Conservation (phyloP, 2,888 invertebrate species). For the Trichogramma dendrolimi region DNA sequence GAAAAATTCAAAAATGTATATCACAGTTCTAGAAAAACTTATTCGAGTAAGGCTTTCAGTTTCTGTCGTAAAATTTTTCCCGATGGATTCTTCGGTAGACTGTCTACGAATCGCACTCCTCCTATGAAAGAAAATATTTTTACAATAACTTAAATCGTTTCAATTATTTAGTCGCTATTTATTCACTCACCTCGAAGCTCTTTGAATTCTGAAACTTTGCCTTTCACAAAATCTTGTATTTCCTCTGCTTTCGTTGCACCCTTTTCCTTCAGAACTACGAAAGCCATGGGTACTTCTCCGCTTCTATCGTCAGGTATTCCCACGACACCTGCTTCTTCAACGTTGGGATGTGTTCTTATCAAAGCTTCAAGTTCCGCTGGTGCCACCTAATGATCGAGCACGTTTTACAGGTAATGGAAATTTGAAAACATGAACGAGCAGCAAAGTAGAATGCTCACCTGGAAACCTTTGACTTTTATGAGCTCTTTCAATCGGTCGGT, state of each 20-base stretch:
- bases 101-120: constrained; percentile 53
- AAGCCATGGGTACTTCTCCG: constrained; percentile 76
- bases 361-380: constrained; percentile 83
- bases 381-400: constrained; percentile 62
- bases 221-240: constrained; percentile 61
- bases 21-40: too few species aligned
- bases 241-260: constrained; percentile 55
- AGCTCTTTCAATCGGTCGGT: constrained; percentile 59
- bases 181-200: constrained; percentile 53
- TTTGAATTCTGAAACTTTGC: constrained; percentile 73
- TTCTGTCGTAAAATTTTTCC: constrained; percentile 56
- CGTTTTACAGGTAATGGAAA: background rate
- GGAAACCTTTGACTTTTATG: constrained; percentile 54
- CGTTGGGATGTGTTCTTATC: constrained; percentile 66
- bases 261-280: constrained; percentile 60
- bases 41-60: constrained; percentile 34
- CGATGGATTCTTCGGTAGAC: constrained; percentile 54
- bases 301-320: constrained; percentile 65
- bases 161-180: background rate
- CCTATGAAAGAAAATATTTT: constrained; percentile 36
- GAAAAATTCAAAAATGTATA: too few species aligned
- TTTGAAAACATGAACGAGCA: background rate
- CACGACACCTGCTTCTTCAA: constrained; percentile 79
- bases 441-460: constrained; percentile 34
- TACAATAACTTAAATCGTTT: background rate